A percentile compares a stretch with the other conserved stretches of the same genome.
Conservation (phyloP, 2,113 vertebrate genomes). For the Gopherus evgoodei region DNA sequence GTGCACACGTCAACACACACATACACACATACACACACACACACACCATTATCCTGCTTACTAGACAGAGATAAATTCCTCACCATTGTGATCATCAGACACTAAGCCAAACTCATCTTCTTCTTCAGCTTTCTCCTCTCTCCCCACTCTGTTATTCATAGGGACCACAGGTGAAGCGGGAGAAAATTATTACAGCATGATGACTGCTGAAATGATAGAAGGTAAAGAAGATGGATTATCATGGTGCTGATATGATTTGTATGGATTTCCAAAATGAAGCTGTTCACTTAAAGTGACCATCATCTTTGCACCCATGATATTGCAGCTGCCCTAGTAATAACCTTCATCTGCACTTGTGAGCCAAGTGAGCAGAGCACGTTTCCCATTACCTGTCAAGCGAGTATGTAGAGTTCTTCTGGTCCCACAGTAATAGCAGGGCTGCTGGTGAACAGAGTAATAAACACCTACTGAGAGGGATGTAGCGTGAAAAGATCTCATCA, state of each 20-base stretch:
- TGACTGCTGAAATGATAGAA: slow-evolving; percentile 84
- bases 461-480: slow-evolving; percentile 88
- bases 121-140: slow-evolving; percentile 40
- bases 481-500: slow-evolving; percentile 90
- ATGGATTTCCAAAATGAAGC: slow-evolving; percentile 87
- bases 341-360: slow-evolving; percentile 88
- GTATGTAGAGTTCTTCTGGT: slow-evolving; percentile 86
- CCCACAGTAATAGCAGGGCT: slow-evolving; percentile 85
- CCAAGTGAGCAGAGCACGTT: slow-evolving; percentile 83
- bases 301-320: slow-evolving; percentile 75
- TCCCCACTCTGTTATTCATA: slow-evolving; percentile 76
- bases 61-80: slow-evolving; percentile 78
- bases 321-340: slow-evolving; percentile 82
- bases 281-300: slow-evolving; percentile 84
- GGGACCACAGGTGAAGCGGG: slow-evolving; percentile 81
- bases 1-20: background rate
- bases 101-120: slow-evolving; percentile 73
- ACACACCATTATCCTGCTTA: slow-evolving; percentile 50
- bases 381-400: slow-evolving; percentile 87
- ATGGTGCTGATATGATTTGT: slow-evolving; percentile 82
- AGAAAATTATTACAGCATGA: slow-evolving; percentile 82
- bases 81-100: slow-evolving; percentile 66
- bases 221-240: slow-evolving; percentile 85
- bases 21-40: background rate
- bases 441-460: slow-evolving; percentile 89